phyloP scores from a whole-genome alignment of 2,113 vertebrate species.

The Ardeotis arabs region DNA sequence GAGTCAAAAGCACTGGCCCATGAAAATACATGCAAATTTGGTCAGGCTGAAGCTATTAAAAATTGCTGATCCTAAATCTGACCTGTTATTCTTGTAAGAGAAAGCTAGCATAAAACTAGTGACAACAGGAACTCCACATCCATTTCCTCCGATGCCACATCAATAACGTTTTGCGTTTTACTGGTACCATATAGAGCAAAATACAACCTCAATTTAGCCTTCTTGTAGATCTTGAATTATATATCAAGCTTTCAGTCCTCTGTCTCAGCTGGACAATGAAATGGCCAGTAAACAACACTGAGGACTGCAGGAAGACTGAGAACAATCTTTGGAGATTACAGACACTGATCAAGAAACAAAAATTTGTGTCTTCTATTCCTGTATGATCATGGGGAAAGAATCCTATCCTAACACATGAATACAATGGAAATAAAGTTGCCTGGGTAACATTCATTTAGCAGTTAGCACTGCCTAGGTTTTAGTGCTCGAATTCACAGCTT shows the following conservation, averaged over 20 bases:
- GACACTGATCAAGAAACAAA: not conserved
- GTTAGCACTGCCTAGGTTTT: not conserved
- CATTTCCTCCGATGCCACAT: not conserved
- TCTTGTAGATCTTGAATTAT: not conserved
- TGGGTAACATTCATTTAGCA: not conserved
- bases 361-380: not conserved
- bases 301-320: not conserved
- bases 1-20: not conserved
- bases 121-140: not conserved
- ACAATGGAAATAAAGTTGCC: conserved; percentile 16
- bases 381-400: not conserved
- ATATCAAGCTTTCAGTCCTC: not conserved
- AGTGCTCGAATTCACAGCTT: not conserved
- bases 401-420: not conserved
- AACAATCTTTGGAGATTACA: not conserved
- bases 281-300: not conserved
- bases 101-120: not conserved
- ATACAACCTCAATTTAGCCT: not conserved
- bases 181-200: not conserved
- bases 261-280: not conserved
- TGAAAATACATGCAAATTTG: conserved; percentile 19
- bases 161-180: not conserved
- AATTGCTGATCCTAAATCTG: conserved; percentile 1
- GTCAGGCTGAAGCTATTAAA: conserved; percentile 1
- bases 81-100: not conserved